Evolutionary conservation across 2,888 invertebrate genomes (phyloP).

Genomic region (Drosophila buzzatii): DNA sequence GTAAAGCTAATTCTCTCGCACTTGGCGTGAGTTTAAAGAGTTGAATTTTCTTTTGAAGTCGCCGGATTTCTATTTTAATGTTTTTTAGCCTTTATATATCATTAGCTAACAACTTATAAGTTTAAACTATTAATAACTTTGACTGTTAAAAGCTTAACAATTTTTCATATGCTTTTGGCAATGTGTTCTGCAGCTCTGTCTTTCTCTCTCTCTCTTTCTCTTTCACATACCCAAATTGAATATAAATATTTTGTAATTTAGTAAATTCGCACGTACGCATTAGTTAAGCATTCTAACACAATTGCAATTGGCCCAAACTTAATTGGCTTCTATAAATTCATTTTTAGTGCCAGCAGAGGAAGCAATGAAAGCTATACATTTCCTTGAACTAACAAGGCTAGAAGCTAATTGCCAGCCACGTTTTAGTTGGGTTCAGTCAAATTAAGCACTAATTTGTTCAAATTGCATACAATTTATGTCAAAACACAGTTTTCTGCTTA

Average conservation of each 20-base stretch:
- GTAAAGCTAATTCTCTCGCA: too few relatives aligned
- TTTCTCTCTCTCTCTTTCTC: background rate
- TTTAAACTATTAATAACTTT: background rate
- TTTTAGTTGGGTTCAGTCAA: conserved; percentile 30
- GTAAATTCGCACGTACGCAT: background rate
- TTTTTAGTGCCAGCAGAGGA: conserved; percentile 9
- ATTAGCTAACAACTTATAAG: background rate
- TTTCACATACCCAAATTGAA: background rate
- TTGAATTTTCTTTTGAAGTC: too few relatives aligned
- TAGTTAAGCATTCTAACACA: background rate
- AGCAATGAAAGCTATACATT: conserved; percentile 6
- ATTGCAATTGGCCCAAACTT: background rate
- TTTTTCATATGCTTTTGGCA: background rate
- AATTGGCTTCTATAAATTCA: background rate
- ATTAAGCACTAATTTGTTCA: conserved; percentile 53
- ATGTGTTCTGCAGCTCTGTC: background rate
- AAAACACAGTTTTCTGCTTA: background rate
- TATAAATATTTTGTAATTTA: background rate
- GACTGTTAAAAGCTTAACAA: background rate
- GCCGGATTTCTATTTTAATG: too few relatives aligned
- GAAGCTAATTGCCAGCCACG: conserved; percentile 43
- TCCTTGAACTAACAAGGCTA: conserved; percentile 17
- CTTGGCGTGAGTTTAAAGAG: too few relatives aligned
- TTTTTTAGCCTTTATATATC: too few relatives aligned
- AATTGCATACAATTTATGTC: conserved; percentile 36